Evolutionary conservation across 2,888 invertebrate genomes (phyloP).

Genomic region (Hypselothyrea guttata): DNA sequence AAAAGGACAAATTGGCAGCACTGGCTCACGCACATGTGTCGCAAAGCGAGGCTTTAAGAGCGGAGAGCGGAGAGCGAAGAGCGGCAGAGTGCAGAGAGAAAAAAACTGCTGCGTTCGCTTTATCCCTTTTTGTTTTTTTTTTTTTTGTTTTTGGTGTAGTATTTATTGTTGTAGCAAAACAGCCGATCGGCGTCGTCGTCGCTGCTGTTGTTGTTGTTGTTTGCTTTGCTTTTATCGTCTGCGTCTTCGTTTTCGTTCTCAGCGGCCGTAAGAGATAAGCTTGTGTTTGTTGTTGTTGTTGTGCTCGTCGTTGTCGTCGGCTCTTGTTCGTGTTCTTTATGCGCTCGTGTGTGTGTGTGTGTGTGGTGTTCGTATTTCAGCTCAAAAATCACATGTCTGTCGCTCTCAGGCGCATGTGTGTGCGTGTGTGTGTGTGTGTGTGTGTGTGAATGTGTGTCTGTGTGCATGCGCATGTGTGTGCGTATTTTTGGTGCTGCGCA

Average conservation of each 20-base stretch:
- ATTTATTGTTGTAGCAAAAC: conserved; percentile 49
- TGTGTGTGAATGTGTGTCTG: no score
- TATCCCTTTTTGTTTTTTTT: conserved; percentile 38
- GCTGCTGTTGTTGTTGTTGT: conserved; percentile 38
- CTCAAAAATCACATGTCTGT: conserved; percentile 68
- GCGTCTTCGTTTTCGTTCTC: conserved; percentile 62
- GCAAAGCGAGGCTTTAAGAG: conserved; percentile 28
- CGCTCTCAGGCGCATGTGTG: conserved; percentile 19
- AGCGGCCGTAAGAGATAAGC: conserved; percentile 57
- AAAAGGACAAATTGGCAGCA: no score
- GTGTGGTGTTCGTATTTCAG: conserved; percentile 69
- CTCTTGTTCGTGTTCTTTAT: conserved; percentile 56
- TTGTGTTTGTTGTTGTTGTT: conserved; percentile 52
- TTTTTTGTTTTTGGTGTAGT: conserved; percentile 18
- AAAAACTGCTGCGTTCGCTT: conserved; percentile 36
- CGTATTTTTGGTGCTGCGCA: conserved; percentile 65
- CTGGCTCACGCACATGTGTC: conserved; percentile 69
- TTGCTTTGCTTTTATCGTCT: conserved; percentile 76
- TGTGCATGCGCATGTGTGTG: no score
- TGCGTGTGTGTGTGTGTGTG: conserved; percentile 20
- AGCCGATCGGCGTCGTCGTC: conserved; percentile 35
- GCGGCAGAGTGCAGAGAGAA: conserved; percentile 7
- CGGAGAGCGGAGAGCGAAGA: background rate
- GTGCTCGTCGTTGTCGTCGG: conserved; percentile 36
- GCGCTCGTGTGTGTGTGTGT: no score